A percentile compares a stretch with the other conserved stretches of the same genome.
These are phyloP conservation scores for Charina bottae DNA, from an alignment of 2,113 vertebrate species.

Conservation along the genomic window DNA sequence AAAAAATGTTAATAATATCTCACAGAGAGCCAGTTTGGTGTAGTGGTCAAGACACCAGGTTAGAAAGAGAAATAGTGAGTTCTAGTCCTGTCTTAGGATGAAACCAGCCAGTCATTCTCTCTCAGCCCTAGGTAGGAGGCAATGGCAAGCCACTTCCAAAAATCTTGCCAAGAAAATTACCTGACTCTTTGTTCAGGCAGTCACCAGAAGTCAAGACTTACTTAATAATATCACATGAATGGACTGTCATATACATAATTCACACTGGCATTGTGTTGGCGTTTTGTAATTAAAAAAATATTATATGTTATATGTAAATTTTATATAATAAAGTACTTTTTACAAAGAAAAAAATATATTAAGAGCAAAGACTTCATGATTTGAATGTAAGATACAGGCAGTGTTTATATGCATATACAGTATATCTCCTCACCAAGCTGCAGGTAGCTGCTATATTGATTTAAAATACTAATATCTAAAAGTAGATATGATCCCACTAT, in stretches of 20 bases:
- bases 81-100: no score
- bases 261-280: constrained; percentile 25
- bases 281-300: constrained; percentile 13
- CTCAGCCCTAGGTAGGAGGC: no score
- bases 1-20: neutral
- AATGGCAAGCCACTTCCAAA: no score
- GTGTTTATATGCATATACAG: neutral
- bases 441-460: constrained; percentile 9
- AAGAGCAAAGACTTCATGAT: constrained; percentile 12
- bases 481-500: constrained; percentile 1
- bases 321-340: no score
- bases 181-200: no score
- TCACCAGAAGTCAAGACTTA: no score
- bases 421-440: neutral
- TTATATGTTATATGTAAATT: no score
- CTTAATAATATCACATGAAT: neutral
- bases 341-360: constrained; percentile 14
- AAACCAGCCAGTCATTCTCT: no score
- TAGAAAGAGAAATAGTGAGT: no score
- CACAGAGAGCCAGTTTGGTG: neutral
- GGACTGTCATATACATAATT: constrained; percentile 21
- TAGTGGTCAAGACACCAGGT: no score
- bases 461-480: constrained; percentile 26
- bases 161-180: no score
- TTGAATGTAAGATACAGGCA: neutral